A percentile compares a stretch with the other conserved stretches of the same genome.
Conservation (phyloP, 1,140 invertebrate species). For the Lepidotrigona ventralis region DNA sequence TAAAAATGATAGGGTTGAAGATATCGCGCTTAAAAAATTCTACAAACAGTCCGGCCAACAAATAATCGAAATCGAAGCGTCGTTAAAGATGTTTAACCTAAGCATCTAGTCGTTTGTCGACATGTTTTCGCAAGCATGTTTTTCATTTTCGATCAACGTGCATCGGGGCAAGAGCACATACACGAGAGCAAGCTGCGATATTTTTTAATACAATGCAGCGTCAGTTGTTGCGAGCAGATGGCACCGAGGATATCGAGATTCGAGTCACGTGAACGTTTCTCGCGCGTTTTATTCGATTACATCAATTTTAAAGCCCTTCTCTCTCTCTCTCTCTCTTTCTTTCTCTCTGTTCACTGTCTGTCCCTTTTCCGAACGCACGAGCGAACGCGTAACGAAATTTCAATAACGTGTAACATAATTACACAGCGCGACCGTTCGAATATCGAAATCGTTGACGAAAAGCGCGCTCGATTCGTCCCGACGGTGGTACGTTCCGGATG, state of each 20-base stretch:
- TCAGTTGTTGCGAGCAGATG: conserved; percentile 30
- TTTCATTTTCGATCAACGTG: conserved; percentile 2
- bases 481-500: no score
- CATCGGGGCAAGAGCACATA: background rate
- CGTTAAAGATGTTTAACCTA: background rate
- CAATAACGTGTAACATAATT: conserved; percentile 41
- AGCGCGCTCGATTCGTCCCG: background rate
- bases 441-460: background rate
- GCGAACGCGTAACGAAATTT: conserved; percentile 25
- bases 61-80: background rate
- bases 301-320: conserved; percentile 22
- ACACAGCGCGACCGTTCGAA: background rate
- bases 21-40: background rate
- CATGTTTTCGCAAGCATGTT: background rate
- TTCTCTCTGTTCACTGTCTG: no score
- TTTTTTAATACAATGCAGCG: conserved; percentile 31
- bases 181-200: background rate
- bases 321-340: background rate
- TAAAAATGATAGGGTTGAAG: background rate
- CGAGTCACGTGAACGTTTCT: conserved; percentile 35
- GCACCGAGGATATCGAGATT: conserved; percentile 4
- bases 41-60: background rate
- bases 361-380: background rate
- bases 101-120: background rate
- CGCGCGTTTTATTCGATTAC: conserved; percentile 40